phyloP scores from a whole-genome alignment of 2,113 vertebrate genomes.

The Bos taurus region ARS-UCD2.0 NC_037357.1:113047501-113048000 shows the following conservation, averaged over 20 bases:
- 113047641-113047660: background rate
- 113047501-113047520: background rate
- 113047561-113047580: background rate
- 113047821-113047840: background rate
- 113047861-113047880: conserved; percentile 18
- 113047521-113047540: background rate
- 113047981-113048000: conserved; percentile 15
- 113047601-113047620: background rate
- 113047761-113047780: background rate
- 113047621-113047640: background rate
- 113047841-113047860: conserved; percentile 11
- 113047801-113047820: conserved; percentile 18
- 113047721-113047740: background rate
- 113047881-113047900: conserved; percentile 41
- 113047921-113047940: conserved; percentile 28
- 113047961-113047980: conserved; percentile 34
- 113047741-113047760: background rate
- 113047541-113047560: background rate
- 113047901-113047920: conserved; percentile 37
- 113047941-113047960: conserved; percentile 53
- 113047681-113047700: conserved; percentile 19
- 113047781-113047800: background rate
- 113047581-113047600: conserved; percentile 6
- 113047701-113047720: conserved; percentile 4
- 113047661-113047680: conserved; percentile 7